Conservation (phyloP, 2,888 invertebrate species). For the Plemyria rubiginata region DNA sequence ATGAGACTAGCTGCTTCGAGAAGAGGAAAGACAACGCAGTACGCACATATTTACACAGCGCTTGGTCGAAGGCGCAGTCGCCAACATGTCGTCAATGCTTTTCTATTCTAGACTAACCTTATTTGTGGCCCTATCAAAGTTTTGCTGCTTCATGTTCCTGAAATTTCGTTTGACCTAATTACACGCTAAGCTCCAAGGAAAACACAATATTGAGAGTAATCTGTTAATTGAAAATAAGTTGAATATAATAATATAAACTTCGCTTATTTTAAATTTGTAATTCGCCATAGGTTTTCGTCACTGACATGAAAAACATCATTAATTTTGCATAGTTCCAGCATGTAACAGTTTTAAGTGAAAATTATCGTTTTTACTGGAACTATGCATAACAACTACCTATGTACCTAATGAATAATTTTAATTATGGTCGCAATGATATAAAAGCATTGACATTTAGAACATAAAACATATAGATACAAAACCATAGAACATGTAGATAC, state of each 20-base stretch:
- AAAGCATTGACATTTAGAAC: constrained; percentile 1
- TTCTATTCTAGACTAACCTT: constrained; percentile 3
- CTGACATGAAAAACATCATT: no score
- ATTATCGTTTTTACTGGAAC: no score
- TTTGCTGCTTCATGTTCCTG: neutral
- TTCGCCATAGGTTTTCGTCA: no score
- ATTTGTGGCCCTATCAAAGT: neutral
- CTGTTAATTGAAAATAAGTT: no score
- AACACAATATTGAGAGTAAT: no score
- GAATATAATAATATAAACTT: no score
- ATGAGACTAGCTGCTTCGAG: constrained; percentile 42
- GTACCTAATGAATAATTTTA: no score
- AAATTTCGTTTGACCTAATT: no score
- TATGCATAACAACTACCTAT: no score
- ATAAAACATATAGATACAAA: neutral
- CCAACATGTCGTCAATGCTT: constrained; percentile 10
- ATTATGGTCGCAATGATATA: neutral
- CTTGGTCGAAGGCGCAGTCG: constrained; percentile 12
- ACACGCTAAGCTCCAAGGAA: no score
- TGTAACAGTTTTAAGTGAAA: no score
- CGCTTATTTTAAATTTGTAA: no score
- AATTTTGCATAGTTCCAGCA: neutral
- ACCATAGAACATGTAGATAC: neutral
- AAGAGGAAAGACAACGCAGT: constrained; percentile 16
- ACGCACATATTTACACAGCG: constrained; percentile 25